A percentile compares a stretch with the other conserved stretches of the same genome.
phyloP scores from a whole-genome alignment of 1,140 invertebrate genomes.

The Saxidomus purpurata region DNA sequence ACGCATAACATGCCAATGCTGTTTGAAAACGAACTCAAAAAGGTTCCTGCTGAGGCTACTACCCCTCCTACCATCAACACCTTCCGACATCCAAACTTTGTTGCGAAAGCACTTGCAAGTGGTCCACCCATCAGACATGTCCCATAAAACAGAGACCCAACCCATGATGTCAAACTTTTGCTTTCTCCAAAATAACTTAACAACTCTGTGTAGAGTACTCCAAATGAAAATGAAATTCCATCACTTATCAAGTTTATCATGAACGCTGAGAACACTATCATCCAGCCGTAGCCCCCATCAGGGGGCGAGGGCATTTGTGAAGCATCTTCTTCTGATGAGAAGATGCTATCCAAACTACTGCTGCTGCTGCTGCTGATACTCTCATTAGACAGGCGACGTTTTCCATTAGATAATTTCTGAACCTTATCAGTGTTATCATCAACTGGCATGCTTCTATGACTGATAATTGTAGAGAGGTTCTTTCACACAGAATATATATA shows the following conservation, averaged over 20 bases:
- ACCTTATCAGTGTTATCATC: conserved; percentile 27
- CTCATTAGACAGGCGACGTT: background rate
- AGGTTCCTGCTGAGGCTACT: conserved; percentile 92
- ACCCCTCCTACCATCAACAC: conserved; percentile 92
- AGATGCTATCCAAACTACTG: conserved; percentile 48
- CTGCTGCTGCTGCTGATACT: conserved; percentile 44
- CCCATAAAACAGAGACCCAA: conserved; percentile 84
- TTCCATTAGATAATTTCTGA: conserved; percentile 21
- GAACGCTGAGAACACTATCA: conserved; percentile 93
- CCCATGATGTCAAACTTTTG: conserved; percentile 95
- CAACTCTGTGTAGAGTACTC: conserved; percentile 89
- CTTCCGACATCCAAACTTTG: conserved; percentile 93
- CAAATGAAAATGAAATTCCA: conserved; percentile 89
- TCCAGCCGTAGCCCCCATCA: conserved; percentile 94
- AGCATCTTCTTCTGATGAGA: conserved; percentile 67
- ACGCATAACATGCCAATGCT: conserved; percentile 90
- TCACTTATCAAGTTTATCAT: conserved; percentile 97
- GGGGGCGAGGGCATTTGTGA: conserved; percentile 89
- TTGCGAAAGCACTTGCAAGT: conserved; percentile 94
- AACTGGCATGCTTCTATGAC: conserved; percentile 55
- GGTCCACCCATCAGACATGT: conserved; percentile 91
- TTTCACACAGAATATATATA: background rate
- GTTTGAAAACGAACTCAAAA: conserved; percentile 90
- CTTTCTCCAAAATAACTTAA: conserved; percentile 93
- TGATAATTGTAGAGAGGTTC: background rate